phyloP scores from a whole-genome alignment of 1,140 invertebrate species.

The Drosophila elegans region DNA sequence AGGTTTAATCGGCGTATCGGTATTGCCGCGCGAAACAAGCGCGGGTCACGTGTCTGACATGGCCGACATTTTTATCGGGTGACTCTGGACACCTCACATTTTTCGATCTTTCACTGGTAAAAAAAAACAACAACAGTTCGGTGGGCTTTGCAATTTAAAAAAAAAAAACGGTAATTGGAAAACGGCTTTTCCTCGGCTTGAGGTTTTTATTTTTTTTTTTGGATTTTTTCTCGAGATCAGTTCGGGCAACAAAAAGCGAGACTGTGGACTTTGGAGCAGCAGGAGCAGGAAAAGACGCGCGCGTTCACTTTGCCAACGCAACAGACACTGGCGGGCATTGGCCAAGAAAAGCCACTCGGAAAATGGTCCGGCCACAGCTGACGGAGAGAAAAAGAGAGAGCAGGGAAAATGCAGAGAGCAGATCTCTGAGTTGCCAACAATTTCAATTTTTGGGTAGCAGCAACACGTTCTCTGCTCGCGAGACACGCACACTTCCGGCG shows the following conservation, averaged over 20 bases:
- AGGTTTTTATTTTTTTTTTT: neutral
- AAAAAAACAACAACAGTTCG: conserved; percentile 14
- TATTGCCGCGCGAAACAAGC: conserved; percentile 28
- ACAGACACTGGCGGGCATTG: conserved; percentile 75
- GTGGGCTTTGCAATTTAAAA: neutral
- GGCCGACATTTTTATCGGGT: conserved; percentile 17
- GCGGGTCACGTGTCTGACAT: conserved; percentile 47
- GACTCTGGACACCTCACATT: conserved; percentile 38
- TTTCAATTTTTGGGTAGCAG: conserved; percentile 13
- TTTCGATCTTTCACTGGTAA: conserved; percentile 41
- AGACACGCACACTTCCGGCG: conserved; percentile 71
- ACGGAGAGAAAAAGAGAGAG: conserved; percentile 4
- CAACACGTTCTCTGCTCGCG: conserved; percentile 44
- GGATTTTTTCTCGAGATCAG: conserved; percentile 15
- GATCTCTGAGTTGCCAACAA: conserved; percentile 38
- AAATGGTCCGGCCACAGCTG: conserved; percentile 41
- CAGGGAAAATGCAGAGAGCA: conserved; percentile 18
- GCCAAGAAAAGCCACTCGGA: conserved; percentile 32
- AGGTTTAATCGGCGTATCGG: conserved; percentile 6
- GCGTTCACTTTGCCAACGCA: conserved; percentile 78
- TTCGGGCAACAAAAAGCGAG: conserved; percentile 26
- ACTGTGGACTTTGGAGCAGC: conserved; percentile 24
- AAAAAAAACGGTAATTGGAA: neutral
- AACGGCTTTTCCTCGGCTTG: neutral
- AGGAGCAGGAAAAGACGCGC: conserved; percentile 64